Evolutionary conservation across 2,888 invertebrate species (phyloP), one percentile per base, ranked within the genome.

Genomic region (Lepidonotus clava): DNA sequence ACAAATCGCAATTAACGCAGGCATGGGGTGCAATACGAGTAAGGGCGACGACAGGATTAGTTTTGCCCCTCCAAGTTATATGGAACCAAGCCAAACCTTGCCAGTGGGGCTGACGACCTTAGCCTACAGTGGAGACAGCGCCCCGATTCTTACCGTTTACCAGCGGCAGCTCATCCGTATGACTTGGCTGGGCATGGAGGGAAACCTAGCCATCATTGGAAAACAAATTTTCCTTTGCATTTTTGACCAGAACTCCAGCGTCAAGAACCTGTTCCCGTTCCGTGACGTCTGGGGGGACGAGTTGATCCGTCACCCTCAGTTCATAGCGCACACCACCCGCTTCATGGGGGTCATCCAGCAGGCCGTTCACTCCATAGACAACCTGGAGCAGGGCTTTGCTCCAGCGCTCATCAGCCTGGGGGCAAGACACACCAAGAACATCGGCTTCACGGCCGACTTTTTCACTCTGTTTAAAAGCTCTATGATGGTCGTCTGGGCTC

Each of bases 231-330:
- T 80, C 28, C 21, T 80, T 41, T 80, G 80, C 80, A 80, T 80
- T 46, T 80, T 80, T 24, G 46, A 80, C 51, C 80, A 80, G 41
- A 28, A 80, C 32, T 28, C 80, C 1, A 4, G 51, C 24, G 80
- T 80, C 24, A 80, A 80, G 51, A 46, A 24, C 14, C 51, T 80
- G 4, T 80, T 80, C 80, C 80, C 80, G 8, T 80, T 80, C 46
- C n/a, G 80, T 18, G 80, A 80, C 32, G 80, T 18, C 46, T 80
- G 80, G 80, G 80, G 80, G 11, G 80, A 80, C 28, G 80, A 80
- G 41, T 46, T 80, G 1, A 1, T 46, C 1, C 32, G 8, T 1
- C 80, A 80, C 46, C 80, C 80, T 11, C 80, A 80, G 80, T 80
- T 80, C 51, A 51, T 80, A 1, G 80, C 80, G 8, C 80, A 80